Percentiles rank a stretch among this genome's conserved stretches.
Evolutionary conservation across 2,888 invertebrate genomes (phyloP).

Genomic region (Mylabris sibirica): DNA sequence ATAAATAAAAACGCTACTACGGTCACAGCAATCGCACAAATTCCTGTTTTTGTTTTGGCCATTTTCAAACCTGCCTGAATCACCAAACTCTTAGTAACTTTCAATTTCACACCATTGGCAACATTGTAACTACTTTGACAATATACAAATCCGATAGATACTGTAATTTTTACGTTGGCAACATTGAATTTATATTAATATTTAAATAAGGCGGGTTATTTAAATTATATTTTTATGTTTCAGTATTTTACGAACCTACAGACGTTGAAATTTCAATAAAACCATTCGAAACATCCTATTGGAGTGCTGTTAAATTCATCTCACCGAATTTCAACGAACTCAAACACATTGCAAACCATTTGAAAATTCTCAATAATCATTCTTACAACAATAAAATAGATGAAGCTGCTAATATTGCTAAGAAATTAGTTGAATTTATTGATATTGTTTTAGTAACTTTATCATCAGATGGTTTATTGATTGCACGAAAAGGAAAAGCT

Average conservation of each 20-base stretch:
- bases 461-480: conserved; percentile 68
- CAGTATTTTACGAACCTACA: conserved; percentile 92
- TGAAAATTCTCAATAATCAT: conserved; percentile 52
- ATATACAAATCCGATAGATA: no score
- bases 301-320: conserved; percentile 66
- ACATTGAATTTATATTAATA: background rate
- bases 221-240: conserved; percentile 56
- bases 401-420: conserved; percentile 54
- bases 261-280: conserved; percentile 79
- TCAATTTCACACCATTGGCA: background rate
- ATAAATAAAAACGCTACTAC: conserved; percentile 74
- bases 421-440: conserved; percentile 62
- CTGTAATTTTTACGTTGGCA: background rate
- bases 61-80: conserved; percentile 40
- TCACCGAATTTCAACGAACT: conserved; percentile 86
- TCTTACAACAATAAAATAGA: conserved; percentile 48
- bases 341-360: conserved; percentile 68
- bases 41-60: conserved; percentile 72
- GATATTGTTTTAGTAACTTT: conserved; percentile 70
- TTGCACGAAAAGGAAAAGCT: conserved; percentile 57
- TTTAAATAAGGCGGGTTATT: conserved; percentile 11
- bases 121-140: background rate
- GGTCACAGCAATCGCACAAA: conserved; percentile 72
- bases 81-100: background rate
- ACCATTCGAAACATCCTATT: conserved; percentile 66